Conservation (phyloP, 1,140 invertebrate species). For the Fopius arisanus region DNA sequence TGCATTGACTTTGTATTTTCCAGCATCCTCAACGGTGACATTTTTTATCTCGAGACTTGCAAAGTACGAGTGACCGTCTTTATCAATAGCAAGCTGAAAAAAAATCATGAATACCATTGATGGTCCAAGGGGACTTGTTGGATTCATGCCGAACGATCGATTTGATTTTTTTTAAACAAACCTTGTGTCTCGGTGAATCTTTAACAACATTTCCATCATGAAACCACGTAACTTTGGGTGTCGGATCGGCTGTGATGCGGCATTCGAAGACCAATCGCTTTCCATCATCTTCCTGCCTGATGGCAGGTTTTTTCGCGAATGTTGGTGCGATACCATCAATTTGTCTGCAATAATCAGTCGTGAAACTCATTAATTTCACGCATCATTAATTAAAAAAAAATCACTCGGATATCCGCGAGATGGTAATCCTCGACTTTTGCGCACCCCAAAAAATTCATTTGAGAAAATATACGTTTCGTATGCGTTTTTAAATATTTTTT, state of each 20-base stretch:
- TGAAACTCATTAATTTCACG: background rate
- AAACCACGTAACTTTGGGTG: slow-evolving; percentile 91
- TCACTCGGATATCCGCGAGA: background rate
- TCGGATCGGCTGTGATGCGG: slow-evolving; percentile 92
- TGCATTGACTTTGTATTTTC: slow-evolving; percentile 95
- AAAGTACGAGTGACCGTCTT: slow-evolving; percentile 93
- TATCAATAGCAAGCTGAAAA: slow-evolving; percentile 82
- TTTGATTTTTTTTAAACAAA: no score
- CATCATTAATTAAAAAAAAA: background rate
- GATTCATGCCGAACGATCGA: background rate
- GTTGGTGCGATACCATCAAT: slow-evolving; percentile 96
- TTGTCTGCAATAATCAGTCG: slow-evolving; percentile 73
- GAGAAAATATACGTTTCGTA: background rate
- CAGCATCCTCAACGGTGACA: slow-evolving; percentile 95
- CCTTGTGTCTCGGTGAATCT: slow-evolving; percentile 84
- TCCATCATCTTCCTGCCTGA: slow-evolving; percentile 96
- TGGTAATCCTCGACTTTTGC: background rate
- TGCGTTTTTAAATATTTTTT: no score
- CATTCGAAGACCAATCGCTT: slow-evolving; percentile 96
- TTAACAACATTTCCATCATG: slow-evolving; percentile 83
- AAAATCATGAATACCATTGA: slow-evolving; percentile 11
- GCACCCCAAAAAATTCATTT: no score
- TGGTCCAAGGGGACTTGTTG: slow-evolving; percentile 7
- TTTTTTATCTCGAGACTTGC: slow-evolving; percentile 91
- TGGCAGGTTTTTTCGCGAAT: slow-evolving; percentile 96